Conservation (phyloP, 2,888 invertebrate species). For the Lepidochrysops patricia region DNA sequence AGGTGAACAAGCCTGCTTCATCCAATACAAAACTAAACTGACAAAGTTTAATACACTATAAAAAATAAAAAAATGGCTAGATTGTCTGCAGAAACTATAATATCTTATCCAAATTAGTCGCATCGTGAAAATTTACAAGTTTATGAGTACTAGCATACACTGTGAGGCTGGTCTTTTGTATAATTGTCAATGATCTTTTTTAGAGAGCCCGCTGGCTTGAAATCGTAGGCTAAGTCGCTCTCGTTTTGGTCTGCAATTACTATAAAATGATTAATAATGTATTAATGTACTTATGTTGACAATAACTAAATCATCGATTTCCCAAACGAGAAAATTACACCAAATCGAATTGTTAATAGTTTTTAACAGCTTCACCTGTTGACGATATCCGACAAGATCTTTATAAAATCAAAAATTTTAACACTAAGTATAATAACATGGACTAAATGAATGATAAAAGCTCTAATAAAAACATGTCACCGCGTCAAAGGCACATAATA, state of each 20-base stretch:
- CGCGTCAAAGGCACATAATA: conserved; percentile 65
- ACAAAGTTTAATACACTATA: conserved; percentile 2
- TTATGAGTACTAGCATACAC: neutral
- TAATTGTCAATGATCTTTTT: conserved; percentile 1
- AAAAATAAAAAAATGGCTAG: conserved; percentile 6
- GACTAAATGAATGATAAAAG: conserved; percentile 38
- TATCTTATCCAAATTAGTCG: neutral
- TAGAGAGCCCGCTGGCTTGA: neutral
- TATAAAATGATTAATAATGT: neutral
- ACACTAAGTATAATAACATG: conserved; percentile 24
- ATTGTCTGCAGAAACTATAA: conserved; percentile 1
- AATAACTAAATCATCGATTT: neutral
- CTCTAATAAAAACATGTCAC: conserved; percentile 43
- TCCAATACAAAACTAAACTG: conserved; percentile 11
- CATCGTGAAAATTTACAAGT: conserved; percentile 1
- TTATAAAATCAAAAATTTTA: conserved; percentile 14
- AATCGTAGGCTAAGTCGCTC: neutral
- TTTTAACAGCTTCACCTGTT: neutral
- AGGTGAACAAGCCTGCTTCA: conserved; percentile 15
- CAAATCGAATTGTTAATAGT: neutral
- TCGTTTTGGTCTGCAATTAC: neutral
- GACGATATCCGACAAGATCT: conserved; percentile 13
- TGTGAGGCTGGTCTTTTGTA: conserved; percentile 2
- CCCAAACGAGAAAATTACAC: neutral
- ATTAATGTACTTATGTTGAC: neutral